phyloP scores from a whole-genome alignment of 2,888 invertebrate species.

The Formica aserva region DNA sequence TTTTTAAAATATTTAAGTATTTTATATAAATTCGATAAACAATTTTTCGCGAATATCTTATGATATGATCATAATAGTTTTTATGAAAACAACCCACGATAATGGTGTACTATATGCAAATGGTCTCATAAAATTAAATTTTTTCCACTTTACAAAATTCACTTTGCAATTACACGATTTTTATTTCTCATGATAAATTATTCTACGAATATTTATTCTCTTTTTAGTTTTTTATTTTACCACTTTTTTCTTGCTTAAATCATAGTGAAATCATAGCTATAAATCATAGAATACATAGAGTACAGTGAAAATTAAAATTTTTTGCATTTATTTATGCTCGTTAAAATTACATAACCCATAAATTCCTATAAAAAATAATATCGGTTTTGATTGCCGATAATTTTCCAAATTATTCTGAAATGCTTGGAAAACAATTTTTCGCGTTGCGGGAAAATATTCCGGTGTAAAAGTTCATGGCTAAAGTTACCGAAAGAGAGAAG shows the following conservation, averaged over 20 bases:
- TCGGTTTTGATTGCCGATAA: constrained; percentile 58
- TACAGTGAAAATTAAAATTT: neutral
- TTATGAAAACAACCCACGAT: neutral
- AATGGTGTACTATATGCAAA: neutral
- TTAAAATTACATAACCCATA: neutral
- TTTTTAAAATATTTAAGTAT: neutral
- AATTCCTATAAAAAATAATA: constrained; percentile 24
- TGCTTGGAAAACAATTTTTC: constrained; percentile 50
- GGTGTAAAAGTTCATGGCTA: constrained; percentile 59
- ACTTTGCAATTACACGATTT: constrained; percentile 1
- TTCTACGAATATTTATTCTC: neutral
- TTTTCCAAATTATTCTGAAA: constrained; percentile 62
- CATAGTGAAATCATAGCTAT: neutral
- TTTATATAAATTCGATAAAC: neutral
- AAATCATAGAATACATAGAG: neutral
- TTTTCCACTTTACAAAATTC: neutral
- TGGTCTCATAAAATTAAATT: neutral
- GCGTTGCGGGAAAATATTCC: constrained; percentile 54
- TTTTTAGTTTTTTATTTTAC: neutral
- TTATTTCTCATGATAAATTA: neutral
- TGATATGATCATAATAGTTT: neutral
- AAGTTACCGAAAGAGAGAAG: constrained; percentile 64
- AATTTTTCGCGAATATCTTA: neutral
- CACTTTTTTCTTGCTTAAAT: neutral
- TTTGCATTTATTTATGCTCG: neutral